phyloP scores from a whole-genome alignment of 2,113 vertebrate genomes.

The Bubalus kerabau region DNA sequence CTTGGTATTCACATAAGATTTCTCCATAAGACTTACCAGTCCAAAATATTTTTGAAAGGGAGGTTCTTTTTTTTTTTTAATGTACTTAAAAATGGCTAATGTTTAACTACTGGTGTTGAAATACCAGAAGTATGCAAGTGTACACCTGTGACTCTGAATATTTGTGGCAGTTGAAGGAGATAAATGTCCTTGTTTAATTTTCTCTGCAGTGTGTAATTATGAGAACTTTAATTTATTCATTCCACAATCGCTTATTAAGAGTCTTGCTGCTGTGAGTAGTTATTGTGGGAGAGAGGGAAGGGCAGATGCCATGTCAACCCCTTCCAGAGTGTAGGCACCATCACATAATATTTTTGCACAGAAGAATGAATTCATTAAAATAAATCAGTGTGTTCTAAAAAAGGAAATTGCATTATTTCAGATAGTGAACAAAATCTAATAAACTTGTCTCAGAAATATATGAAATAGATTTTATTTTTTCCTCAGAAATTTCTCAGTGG shows the following conservation, averaged over 20 bases:
- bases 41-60: neutral
- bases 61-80: neutral
- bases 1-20: neutral
- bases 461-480: constrained; percentile 2
- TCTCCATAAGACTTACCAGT: neutral
- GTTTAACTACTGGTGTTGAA: neutral
- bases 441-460: neutral
- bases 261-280: constrained; percentile 19
- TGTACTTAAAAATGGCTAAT: neutral
- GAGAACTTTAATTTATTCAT: constrained; percentile 56
- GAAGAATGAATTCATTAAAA: constrained; percentile 29
- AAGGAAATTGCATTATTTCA: neutral
- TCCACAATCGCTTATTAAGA: constrained; percentile 23
- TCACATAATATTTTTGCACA: neutral
- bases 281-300: constrained; percentile 5
- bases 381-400: constrained; percentile 21
- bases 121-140: neutral
- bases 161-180: neutral
- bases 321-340: neutral
- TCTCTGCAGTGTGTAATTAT: constrained; percentile 47
- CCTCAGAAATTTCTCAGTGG: constrained; percentile 28
- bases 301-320: neutral
- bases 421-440: neutral
- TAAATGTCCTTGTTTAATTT: constrained; percentile 46
- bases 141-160: neutral